A percentile compares a stretch with the other conserved stretches of the same genome.
Evolutionary conservation across 2,888 invertebrate species (phyloP).

Genomic region (Endotricha flammealis): DNA sequence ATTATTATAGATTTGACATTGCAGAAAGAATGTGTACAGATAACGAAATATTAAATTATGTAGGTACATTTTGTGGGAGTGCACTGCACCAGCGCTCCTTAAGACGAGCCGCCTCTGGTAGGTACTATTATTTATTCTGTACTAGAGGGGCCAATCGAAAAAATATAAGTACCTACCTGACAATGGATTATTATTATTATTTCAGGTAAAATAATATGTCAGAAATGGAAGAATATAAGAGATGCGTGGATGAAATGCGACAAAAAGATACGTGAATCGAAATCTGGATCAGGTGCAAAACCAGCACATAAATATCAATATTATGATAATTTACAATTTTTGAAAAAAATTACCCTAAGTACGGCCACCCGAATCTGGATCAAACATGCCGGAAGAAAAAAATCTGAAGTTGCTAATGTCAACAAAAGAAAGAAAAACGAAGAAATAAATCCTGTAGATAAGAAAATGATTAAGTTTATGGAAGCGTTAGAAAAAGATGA

Average conservation of each 20-base stretch:
- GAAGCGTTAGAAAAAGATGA: conserved; percentile 25
- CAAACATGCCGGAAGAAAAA: conserved; percentile 14
- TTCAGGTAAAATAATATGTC: conserved; percentile 14
- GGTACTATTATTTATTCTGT: too few relatives aligned
- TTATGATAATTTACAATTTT: conserved; percentile 17
- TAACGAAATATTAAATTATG: too few relatives aligned
- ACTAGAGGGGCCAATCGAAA: too few relatives aligned
- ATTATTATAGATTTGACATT: too few relatives aligned
- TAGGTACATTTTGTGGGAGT: too few relatives aligned
- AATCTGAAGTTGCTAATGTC: conserved; percentile 8
- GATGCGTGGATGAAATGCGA: conserved; percentile 24
- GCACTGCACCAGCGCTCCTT: too few relatives aligned
- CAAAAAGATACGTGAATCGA: conserved; percentile 15
- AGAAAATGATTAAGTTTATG: conserved; percentile 26
- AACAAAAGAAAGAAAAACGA: conserved; percentile 11
- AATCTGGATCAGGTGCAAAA: conserved; percentile 22
- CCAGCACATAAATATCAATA: conserved; percentile 20
- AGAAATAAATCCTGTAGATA: conserved; percentile 20
- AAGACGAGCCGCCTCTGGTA: too few relatives aligned
- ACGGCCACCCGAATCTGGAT: background rate
- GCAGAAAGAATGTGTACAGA: too few relatives aligned
- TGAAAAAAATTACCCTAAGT: background rate
- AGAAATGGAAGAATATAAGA: conserved; percentile 22
- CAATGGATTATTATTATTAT: conserved; percentile 14
- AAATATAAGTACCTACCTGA: too few relatives aligned